phyloP scores from a whole-genome alignment of 2,888 invertebrate genomes.

The Periphyllus acericola region DNA sequence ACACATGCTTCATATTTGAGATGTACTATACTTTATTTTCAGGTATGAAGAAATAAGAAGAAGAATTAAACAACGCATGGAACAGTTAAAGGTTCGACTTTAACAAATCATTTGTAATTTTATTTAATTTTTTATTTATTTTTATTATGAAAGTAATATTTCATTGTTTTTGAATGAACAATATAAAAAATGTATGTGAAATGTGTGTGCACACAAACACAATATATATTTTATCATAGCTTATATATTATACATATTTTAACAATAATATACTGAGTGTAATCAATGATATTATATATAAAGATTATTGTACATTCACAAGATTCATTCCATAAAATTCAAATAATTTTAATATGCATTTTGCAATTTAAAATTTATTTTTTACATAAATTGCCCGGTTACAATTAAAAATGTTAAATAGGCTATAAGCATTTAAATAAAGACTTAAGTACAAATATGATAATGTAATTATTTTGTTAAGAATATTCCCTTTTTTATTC shows the following conservation, averaged over 20 bases:
- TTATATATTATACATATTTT: too few species aligned
- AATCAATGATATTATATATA: too few species aligned
- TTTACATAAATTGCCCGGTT: background rate
- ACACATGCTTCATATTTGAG: background rate
- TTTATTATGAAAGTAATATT: background rate
- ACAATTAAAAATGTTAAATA: background rate
- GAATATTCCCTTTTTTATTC: too few species aligned
- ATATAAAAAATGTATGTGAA: background rate
- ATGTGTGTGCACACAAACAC: background rate
- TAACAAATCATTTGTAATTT: slow-evolving; percentile 65
- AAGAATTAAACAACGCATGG: slow-evolving; percentile 76
- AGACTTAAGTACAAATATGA: background rate
- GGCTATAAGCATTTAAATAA: background rate
- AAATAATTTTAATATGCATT: too few species aligned
- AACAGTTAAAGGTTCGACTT: slow-evolving; percentile 76
- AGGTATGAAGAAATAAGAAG: slow-evolving; percentile 75
- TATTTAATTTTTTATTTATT: background rate
- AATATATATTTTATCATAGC: background rate
- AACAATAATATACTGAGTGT: too few species aligned
- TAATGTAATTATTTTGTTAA: background rate
- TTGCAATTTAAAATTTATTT: background rate
- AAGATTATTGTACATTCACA: background rate
- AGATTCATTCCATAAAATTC: background rate
- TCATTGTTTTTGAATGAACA: background rate
- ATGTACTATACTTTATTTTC: slow-evolving; percentile 64